Evolutionary conservation across 2,797 vertebrate genomes (phyloP), one percentile per base, ranked within the genome.

Genomic region (Oryzias sinensis): DNA sequence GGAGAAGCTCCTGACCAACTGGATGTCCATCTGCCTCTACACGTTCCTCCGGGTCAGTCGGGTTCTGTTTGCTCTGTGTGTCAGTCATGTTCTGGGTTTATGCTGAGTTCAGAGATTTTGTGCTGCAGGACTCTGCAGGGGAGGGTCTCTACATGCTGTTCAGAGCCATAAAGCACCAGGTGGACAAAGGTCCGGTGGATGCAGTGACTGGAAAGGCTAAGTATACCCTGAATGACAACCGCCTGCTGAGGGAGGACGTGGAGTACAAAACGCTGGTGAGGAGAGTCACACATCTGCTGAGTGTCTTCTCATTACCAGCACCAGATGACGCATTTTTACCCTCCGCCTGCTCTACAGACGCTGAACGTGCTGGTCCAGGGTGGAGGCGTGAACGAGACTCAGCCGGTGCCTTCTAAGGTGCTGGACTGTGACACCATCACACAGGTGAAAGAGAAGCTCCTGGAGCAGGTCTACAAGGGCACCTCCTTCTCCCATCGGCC

Each of bases 11-110:
- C 89, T 99, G 81, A 98, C 96, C 66, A 99, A 99, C 87, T 99
- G 97, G 97, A 99, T 99, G 95, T 99, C 97, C 72, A 98, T 99
- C 90, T 98, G 97, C 70, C 93, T 99, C 14, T 98, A 98, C 0
- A 80, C 94, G 0, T 98, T 97, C 27, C 93, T 99, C 67, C 93
- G 96, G 94, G 97, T 99, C 62, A 82, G 91, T 84, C 15, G 43
- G 14, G 16, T 6, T n/a, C 6, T 17, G 2, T 44, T 16, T 44
- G 5, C 33, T 37, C 2, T 37, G 33, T 11, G 9, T 13, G 2
- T 37, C 2, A 9, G 8, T 33, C 11, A 3, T 37, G 9, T 37
- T 37, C 33, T 37, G 2, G 9, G 9, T 37, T 37, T 9, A 37
- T 37, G 33, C 33, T 37, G 2, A 37, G 11, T 37, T 37, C 33